These are phyloP conservation scores for Drosophila baimaii DNA, from an alignment of 1,140 invertebrate genomes.

Conservation along the genomic window DNA sequence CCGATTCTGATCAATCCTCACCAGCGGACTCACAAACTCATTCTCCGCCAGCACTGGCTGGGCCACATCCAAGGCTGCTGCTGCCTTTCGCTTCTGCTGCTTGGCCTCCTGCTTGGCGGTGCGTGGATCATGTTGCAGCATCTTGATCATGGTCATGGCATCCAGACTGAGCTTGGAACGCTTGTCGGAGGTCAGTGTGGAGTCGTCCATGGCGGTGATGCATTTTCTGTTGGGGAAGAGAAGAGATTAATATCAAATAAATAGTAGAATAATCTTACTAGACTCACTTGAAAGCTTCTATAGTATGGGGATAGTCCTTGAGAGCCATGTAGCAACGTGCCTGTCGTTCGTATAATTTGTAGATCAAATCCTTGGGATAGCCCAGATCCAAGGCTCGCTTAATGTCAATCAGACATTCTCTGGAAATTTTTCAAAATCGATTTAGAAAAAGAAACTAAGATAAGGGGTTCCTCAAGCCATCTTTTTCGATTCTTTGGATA, in stretches of 20 bases:
- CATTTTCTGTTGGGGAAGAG: conserved; percentile 84
- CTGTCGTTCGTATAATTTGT: conserved; percentile 91
- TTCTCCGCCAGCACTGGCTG: conserved; percentile 67
- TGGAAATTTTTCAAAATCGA: conserved; percentile 58
- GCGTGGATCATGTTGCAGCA: conserved; percentile 86
- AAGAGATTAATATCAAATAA: too few relatives aligned
- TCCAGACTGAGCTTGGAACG: conserved; percentile 88
- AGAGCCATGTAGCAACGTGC: conserved; percentile 91
- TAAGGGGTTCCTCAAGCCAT: neutral
- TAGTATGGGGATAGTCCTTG: conserved; percentile 88
- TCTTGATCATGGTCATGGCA: conserved; percentile 89
- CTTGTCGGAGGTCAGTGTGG: conserved; percentile 88
- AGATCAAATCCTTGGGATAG: conserved; percentile 90
- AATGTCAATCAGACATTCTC: conserved; percentile 89
- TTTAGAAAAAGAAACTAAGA: neutral
- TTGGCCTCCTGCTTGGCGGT: conserved; percentile 63
- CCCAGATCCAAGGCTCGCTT: conserved; percentile 88
- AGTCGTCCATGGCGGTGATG: conserved; percentile 87
- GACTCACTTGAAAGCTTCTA: conserved; percentile 87
- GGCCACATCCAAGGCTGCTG: conserved; percentile 46
- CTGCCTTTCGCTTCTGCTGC: conserved; percentile 45
- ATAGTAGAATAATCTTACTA: too few relatives aligned
- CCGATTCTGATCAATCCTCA: conserved; percentile 77
- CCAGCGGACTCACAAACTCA: conserved; percentile 64
- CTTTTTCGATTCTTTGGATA: neutral